phyloP scores from a whole-genome alignment of 2,797 vertebrate species.

The Yasuhikotakia modesta region DNA sequence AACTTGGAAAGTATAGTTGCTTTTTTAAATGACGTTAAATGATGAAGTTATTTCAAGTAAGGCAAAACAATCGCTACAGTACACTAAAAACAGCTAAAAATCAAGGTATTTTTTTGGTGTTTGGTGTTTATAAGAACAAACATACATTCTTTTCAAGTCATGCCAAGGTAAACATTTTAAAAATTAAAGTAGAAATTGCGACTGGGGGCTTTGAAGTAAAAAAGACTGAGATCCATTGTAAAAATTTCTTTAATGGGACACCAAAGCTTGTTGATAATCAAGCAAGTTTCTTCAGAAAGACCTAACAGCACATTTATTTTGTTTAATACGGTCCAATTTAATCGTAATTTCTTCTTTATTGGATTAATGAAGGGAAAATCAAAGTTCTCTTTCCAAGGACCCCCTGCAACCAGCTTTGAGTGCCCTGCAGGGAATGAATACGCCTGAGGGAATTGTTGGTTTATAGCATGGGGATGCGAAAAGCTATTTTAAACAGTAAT shows the following conservation, averaged over 20 bases:
- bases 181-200: no score
- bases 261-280: neutral
- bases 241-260: neutral
- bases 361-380: neutral
- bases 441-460: neutral
- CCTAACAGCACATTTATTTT: neutral
- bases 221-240: no score
- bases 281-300: neutral
- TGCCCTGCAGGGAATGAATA: neutral
- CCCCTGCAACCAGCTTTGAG: neutral
- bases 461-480: neutral
- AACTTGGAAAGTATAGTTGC: no score
- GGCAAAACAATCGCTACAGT: no score
- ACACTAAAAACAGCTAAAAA: no score
- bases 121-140: no score
- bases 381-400: neutral
- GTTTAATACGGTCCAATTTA: neutral
- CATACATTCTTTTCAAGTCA: no score
- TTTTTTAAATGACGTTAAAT: no score
- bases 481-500: conserved; percentile 8
- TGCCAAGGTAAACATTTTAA: no score
- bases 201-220: no score
- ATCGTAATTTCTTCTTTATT: neutral
- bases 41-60: no score
- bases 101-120: no score